Percentiles rank a stretch among this genome's conserved stretches.
Evolutionary conservation across 1,140 invertebrate species (phyloP).

Genomic region (Lucilia cuprina): DNA sequence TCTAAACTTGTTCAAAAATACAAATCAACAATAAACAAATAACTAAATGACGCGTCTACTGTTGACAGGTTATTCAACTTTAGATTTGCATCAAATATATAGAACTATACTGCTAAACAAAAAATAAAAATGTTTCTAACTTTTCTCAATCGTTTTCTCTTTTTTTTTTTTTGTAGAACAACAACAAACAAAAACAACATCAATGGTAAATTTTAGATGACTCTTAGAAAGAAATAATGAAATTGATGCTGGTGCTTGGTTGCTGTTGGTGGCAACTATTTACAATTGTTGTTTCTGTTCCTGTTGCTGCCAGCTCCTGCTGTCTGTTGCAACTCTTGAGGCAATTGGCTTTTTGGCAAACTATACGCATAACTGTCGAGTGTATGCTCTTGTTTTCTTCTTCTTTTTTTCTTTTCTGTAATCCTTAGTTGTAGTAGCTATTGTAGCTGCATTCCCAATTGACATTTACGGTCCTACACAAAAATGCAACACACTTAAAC

Average conservation of each 20-base stretch:
- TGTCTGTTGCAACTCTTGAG: not conserved
- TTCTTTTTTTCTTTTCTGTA: not conserved
- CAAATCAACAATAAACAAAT: not conserved
- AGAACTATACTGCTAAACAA: no score
- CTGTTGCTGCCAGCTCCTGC: not conserved
- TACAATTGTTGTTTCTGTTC: not conserved
- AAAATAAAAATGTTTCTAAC: not conserved
- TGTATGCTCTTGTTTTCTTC: not conserved
- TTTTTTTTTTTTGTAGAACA: not conserved
- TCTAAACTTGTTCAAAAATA: not conserved
- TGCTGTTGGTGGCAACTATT: no score
- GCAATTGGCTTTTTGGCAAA: conserved; percentile 17
- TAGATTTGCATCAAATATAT: no score
- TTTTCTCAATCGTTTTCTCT: not conserved
- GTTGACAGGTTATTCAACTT: conserved; percentile 10
- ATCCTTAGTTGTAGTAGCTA: not conserved
- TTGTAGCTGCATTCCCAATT: not conserved
- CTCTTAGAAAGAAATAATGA: not conserved
- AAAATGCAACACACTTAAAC: conserved; percentile 13
- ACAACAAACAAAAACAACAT: not conserved
- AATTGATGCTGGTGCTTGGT: not conserved
- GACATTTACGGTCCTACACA: conserved; percentile 3
- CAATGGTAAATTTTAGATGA: not conserved
- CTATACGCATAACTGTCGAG: conserved; percentile 12
- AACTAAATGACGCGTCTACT: not conserved